A percentile compares a stretch with the other conserved stretches of the same genome.
These are phyloP conservation scores for Bettongia penicillata DNA, from an alignment of 2,113 vertebrate genomes.

Conservation along the genomic window DNA sequence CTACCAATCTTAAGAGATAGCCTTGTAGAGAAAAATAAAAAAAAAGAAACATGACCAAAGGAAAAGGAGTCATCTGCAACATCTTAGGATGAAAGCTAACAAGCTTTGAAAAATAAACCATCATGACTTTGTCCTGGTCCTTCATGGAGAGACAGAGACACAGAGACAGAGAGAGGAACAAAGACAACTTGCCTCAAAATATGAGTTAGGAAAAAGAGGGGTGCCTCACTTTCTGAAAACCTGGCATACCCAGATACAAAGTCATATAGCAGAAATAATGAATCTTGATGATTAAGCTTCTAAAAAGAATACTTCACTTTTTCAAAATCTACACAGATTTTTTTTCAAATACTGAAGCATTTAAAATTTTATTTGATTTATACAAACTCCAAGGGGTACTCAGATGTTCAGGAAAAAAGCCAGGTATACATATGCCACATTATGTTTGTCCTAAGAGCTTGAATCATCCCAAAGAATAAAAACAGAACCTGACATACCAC, in stretches of 20 bases:
- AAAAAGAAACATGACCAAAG: not conserved
- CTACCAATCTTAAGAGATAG: not conserved
- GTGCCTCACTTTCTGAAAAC: not conserved
- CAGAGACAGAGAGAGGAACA: not conserved
- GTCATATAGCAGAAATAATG: not conserved
- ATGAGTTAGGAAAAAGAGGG: not conserved
- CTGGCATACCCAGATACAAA: not conserved
- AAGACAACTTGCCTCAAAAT: not conserved
- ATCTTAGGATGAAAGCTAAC: not conserved
- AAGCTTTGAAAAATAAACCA: not conserved
- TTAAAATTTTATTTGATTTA: not conserved
- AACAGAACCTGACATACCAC: not conserved
- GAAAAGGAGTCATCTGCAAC: not conserved
- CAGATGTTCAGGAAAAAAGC: not conserved
- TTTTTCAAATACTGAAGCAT: not conserved
- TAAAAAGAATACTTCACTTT: not conserved
- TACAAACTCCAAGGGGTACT: not conserved
- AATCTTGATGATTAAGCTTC: not conserved
- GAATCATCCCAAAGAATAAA: not conserved
- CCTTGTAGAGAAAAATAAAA: not conserved
- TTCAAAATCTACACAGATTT: not conserved
- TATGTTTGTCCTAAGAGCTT: not conserved
- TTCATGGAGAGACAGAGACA: not conserved
- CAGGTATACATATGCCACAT: not conserved
- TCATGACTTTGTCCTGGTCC: not conserved